phyloP scores from a whole-genome alignment of 2,888 invertebrate genomes.

The Melanchra persicariae region DNA sequence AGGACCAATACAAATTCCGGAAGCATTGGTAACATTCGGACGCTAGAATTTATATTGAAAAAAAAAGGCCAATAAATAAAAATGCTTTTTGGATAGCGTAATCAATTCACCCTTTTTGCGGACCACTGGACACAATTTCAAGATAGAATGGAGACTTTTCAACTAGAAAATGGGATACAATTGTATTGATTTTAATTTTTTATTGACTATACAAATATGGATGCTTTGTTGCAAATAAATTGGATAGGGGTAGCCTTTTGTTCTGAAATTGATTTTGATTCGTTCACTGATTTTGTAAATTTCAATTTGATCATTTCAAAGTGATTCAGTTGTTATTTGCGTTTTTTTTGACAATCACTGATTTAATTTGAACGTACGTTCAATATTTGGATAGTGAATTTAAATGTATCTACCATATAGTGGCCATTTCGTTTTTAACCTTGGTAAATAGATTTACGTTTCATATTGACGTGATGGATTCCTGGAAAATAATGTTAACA shows the following conservation, averaged over 20 bases:
- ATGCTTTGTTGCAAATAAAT: constrained; percentile 25
- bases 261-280: constrained; percentile 40
- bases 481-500: background rate
- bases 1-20: constrained; percentile 76
- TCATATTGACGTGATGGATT: background rate
- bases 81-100: constrained; percentile 76
- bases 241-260: constrained; percentile 22
- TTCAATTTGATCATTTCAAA: constrained; percentile 27
- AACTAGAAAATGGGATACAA: constrained; percentile 63
- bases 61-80: constrained; percentile 78
- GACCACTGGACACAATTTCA: constrained; percentile 72
- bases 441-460: background rate
- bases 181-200: constrained; percentile 58
- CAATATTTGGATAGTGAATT: background rate
- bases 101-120: constrained; percentile 78
- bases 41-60: constrained; percentile 81
- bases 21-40: constrained; percentile 71
- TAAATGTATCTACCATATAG: background rate
- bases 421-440: background rate
- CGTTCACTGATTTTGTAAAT: constrained; percentile 23
- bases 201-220: constrained; percentile 38
- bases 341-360: constrained; percentile 7
- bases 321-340: background rate
- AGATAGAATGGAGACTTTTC: constrained; percentile 65
- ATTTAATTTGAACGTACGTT: background rate